phyloP scores from a whole-genome alignment of 2,797 vertebrate genomes.

The Cichlasoma orientale region DNA sequence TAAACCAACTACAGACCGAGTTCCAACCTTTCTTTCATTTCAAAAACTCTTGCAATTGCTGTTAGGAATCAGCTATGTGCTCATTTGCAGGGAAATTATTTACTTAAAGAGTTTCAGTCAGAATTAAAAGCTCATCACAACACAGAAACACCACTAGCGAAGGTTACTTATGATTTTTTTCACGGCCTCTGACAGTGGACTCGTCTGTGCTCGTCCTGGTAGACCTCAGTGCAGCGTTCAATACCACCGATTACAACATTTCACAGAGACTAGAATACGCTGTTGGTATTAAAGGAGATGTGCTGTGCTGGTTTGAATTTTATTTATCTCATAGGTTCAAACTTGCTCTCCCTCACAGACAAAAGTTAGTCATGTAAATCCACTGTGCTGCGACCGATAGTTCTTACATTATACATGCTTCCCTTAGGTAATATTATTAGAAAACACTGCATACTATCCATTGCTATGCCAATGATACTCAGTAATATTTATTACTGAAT shows the following conservation, averaged over 20 bases:
- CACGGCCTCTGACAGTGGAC: neutral
- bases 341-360: neutral
- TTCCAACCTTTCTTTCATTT: neutral
- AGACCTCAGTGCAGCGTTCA: neutral
- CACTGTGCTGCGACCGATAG: neutral
- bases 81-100: rapidly evolving
- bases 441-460: neutral
- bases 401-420: neutral
- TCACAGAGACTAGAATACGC: neutral
- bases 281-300: neutral
- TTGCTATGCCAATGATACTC: neutral
- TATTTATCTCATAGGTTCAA: neutral
- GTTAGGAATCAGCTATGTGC: rapidly evolving
- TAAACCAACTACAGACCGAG: too few species aligned
- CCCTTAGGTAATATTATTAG: neutral
- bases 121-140: neutral
- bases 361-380: neutral
- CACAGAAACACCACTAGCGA: neutral
- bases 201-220: neutral
- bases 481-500: neutral
- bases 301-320: neutral
- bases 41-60: neutral
- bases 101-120: neutral
- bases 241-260: rapidly evolving
- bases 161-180: neutral